Evolutionary conservation across 2,113 vertebrate species (phyloP).

Genomic region (Corythornis cristatus): DNA sequence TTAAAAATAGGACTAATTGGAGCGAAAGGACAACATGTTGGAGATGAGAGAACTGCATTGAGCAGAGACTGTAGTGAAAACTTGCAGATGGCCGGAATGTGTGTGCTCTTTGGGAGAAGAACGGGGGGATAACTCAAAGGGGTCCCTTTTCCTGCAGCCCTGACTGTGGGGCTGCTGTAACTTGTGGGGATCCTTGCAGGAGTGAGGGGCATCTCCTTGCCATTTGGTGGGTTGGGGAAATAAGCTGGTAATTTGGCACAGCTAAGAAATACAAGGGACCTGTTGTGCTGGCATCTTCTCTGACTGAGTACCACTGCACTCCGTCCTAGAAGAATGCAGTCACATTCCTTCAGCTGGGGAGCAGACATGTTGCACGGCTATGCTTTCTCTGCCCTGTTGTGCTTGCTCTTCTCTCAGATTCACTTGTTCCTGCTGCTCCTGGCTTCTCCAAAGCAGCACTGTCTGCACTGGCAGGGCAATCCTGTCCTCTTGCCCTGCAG

Average conservation of each 20-base stretch:
- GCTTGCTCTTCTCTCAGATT: not conserved
- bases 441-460: not conserved
- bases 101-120: not conserved
- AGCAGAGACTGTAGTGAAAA: not conserved
- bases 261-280: not conserved
- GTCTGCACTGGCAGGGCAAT: not conserved
- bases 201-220: not conserved
- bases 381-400: not conserved
- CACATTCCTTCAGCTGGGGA: not conserved
- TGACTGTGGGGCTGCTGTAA: not conserved
- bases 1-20: slow-evolving; percentile 28
- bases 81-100: not conserved
- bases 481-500: not conserved
- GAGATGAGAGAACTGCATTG: not conserved
- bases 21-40: slow-evolving; percentile 13
- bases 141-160: not conserved
- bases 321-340: not conserved
- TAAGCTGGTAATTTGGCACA: not conserved
- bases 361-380: rapidly evolving
- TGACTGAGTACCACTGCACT: not conserved
- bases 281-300: not conserved
- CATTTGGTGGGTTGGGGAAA: not conserved
- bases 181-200: not conserved
- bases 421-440: not conserved
- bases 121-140: rapidly evolving